Evolutionary conservation across 2,888 invertebrate species (phyloP), one percentile per base, ranked within the genome.

Genomic region (Synanthedon andrenaeformis): DNA sequence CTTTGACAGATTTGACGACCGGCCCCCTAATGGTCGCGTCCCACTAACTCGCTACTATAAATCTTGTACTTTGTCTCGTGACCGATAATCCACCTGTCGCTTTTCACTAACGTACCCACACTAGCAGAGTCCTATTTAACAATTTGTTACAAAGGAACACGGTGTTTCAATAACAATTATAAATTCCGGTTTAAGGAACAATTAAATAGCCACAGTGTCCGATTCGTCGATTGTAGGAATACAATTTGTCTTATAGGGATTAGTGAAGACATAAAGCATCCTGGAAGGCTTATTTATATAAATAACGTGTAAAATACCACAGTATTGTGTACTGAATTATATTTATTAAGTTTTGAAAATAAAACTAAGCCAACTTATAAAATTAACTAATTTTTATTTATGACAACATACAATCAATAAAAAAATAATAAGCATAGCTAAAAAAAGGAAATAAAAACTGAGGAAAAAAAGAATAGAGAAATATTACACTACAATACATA

Each of bases 41-140:
- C 60, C 58, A 54, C 56, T 56, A 59, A 71, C 70, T 62, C 69
- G 50, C 53, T 54, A 55, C 62, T 55, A 69, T 72, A 69, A 72
- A 72, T 70, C 65, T 62, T 60, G 28, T 57, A 56, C 58, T 59
- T 62, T 59, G 54, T 41, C 23, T 66, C 60, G 60, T 58, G 58
- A 55, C 49, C 52, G 51, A 58, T 60, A 58, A 64, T 66, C 65
- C 67, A 67, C 69, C 67, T 70, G 68, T 65, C 67, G 62, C 59
- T 62, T 56, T 17, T 10, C 49, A 49, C 49, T 49, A 45, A 45
- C 45, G 45, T 45, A 45, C 45, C 14, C n/a, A 45, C 35, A 35
- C 35, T n/a, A 45, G 3, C 45, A n/a, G 8, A 14, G 45, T 45
- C 13, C 14, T 13, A 45, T 45, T 45, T 12, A 45, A 45, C n/a